Base-by-base conservation (phyloP, 2,113 vertebrate species). In the Pyxicephalus adspersus region DNA sequence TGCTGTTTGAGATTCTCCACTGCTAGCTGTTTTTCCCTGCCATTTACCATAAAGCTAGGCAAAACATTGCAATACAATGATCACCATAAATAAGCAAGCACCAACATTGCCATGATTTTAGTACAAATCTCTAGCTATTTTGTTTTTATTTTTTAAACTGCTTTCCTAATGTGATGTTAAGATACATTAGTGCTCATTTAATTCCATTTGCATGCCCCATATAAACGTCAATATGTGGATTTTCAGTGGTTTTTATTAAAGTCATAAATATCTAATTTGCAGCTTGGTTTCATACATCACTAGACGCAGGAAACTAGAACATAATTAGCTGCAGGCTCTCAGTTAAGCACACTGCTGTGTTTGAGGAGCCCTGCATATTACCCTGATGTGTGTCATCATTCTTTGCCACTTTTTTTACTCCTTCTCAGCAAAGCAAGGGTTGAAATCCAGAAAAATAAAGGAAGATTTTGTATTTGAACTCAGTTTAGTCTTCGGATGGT, bases 231-330 rank as follows among this genome's bases (percentile, higher is more conserved):
- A 82, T 74, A 82, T 75, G 71, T 65, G 80, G 28, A 75, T 81
- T 82, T 82, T 82, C 63, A 28, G 50, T 58, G 70, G 55, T 64
- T 82, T 79, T 82, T 82, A 82, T 82, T 82, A 82, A 82, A 82
- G 80, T 29, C 61, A 82, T 82, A 82, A 82, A 82, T 82, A 82
- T 82, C 70, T 66, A 25, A 75, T 75, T 75, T 82, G 71, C 61
- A 82, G 63, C 70, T 57, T 55, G 29, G 31, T 45, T 25, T 66
- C 71, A 66, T 82, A 57, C 16, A 82, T 82, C 80, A 75, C 61
- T 66, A 66, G 34, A 63, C 71, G 55, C 61, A 26, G 80, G 68
- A 51, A 66, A 66, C 70, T 57, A 65, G 80, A 82, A 82, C 71
- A 52, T 74, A 74, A 82, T 82, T 82, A 82, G 80, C 70, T 82